phyloP scores from a whole-genome alignment of 2,113 vertebrate species.

The Montifringilla adamsi region DNA sequence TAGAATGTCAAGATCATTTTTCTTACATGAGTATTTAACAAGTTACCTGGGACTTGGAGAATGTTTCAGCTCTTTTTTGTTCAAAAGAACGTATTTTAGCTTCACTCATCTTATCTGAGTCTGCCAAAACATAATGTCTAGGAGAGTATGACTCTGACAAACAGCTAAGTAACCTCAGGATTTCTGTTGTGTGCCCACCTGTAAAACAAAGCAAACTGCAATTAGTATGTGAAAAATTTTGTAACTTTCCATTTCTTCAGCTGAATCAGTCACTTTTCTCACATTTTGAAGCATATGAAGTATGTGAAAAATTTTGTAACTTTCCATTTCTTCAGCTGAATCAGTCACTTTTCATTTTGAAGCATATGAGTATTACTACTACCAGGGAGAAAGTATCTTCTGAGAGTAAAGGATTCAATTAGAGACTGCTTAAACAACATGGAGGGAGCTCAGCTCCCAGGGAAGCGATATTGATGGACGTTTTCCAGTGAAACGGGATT shows the following conservation, averaged over 20 bases:
- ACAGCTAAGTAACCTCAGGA: conserved; percentile 83
- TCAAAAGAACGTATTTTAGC: conserved; percentile 87
- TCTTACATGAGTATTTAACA: not conserved
- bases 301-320: not conserved
- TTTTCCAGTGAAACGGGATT: not conserved
- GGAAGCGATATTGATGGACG: rapidly evolving
- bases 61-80: conserved; percentile 53
- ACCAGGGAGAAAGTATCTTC: not conserved
- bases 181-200: conserved; percentile 95
- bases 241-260: not conserved
- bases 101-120: conserved; percentile 90
- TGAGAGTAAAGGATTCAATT: not conserved
- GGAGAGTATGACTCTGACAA: conserved; percentile 83
- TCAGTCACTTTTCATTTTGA: not conserved
- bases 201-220: not conserved
- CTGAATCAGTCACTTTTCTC: not conserved
- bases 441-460: not conserved
- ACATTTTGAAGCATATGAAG: not conserved
- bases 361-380: not conserved
- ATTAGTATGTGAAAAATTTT: not conserved
- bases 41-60: conserved; percentile 71
- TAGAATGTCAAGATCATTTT: not conserved
- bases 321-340: not conserved
- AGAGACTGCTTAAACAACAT: not conserved
- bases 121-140: conserved; percentile 87